phyloP scores from a whole-genome alignment of 92 coral and sea anemone genomes.

The Phenganax marumi region DNA sequence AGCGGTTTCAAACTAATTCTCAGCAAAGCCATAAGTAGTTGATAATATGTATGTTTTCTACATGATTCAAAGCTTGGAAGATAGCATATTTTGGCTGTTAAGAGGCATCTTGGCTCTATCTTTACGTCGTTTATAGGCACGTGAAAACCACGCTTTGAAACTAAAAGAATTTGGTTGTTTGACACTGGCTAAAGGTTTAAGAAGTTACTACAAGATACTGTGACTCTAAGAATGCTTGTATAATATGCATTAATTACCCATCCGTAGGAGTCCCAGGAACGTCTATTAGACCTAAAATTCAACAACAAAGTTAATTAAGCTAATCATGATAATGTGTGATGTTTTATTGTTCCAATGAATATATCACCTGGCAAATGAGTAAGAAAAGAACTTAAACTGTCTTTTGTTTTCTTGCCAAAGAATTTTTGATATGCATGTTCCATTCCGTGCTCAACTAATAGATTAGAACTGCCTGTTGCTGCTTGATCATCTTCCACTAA shows the following conservation, averaged over 20 bases:
- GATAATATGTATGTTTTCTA: no score
- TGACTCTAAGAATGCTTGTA: background rate
- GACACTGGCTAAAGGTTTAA: no score
- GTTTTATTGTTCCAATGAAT: background rate
- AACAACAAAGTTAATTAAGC: background rate
- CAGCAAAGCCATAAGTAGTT: background rate
- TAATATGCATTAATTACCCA: background rate
- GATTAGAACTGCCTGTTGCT: conserved; percentile 68
- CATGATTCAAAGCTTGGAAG: no score
- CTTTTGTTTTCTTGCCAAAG: conserved; percentile 91
- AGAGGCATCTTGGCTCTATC: no score
- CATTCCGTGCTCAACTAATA: conserved; percentile 83
- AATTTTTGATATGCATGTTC: conserved; percentile 92
- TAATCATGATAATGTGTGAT: background rate
- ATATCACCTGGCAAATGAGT: conserved; percentile 88
- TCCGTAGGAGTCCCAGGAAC: conserved; percentile 37
- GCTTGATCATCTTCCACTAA: conserved; percentile 37
- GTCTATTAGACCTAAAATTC: conserved; percentile 21
- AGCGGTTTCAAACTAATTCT: background rate
- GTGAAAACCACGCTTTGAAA: no score
- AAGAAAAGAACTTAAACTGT: conserved; percentile 87
- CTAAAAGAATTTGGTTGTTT: no score
- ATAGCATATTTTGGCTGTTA: no score
- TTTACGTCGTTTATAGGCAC: no score
- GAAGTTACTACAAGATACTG: no score